Conservation (phyloP, 2,888 invertebrate genomes). For the Lasioglossum figueresi region DNA sequence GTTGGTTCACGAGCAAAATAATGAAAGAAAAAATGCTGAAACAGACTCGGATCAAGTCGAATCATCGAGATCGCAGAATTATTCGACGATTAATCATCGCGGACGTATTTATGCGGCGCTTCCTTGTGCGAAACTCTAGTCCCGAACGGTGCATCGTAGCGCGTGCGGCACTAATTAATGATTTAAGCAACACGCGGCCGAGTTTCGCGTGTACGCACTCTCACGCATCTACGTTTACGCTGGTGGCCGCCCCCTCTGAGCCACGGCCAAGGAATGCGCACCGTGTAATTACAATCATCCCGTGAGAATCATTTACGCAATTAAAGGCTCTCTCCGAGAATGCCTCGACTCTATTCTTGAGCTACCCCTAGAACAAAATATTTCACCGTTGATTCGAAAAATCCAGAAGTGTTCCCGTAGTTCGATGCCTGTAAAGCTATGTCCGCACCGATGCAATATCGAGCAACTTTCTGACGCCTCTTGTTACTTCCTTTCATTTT, state of each 20-base stretch:
- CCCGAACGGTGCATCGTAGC: constrained; percentile 44
- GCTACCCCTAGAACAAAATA: neutral
- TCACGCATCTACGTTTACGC: constrained; percentile 61
- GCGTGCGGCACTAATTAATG: constrained; percentile 65
- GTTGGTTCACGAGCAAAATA: neutral
- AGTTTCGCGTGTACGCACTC: constrained; percentile 51
- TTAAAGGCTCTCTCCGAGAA: constrained; percentile 51
- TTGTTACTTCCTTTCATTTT: neutral
- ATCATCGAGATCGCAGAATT: constrained; percentile 18
- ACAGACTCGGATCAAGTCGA: neutral
- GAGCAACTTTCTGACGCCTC: neutral
- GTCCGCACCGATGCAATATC: neutral
- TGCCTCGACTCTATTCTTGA: constrained; percentile 8
- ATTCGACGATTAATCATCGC: constrained; percentile 42
- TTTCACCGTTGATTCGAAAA: neutral
- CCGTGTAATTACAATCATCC: constrained; percentile 52
- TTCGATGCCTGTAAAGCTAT: neutral
- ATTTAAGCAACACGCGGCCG: constrained; percentile 58
- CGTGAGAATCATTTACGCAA: constrained; percentile 62
- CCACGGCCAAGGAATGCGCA: constrained; percentile 43
- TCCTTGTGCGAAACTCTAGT: constrained; percentile 40
- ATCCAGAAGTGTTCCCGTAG: neutral
- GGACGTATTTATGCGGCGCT: constrained; percentile 12
- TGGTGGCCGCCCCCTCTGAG: constrained; percentile 15
- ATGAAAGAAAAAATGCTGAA: neutral